Percentiles rank a stretch among this genome's conserved stretches.
Conservation (phyloP, 2,797 vertebrate genomes). For the Parauchenoglanis ngamensis region DNA sequence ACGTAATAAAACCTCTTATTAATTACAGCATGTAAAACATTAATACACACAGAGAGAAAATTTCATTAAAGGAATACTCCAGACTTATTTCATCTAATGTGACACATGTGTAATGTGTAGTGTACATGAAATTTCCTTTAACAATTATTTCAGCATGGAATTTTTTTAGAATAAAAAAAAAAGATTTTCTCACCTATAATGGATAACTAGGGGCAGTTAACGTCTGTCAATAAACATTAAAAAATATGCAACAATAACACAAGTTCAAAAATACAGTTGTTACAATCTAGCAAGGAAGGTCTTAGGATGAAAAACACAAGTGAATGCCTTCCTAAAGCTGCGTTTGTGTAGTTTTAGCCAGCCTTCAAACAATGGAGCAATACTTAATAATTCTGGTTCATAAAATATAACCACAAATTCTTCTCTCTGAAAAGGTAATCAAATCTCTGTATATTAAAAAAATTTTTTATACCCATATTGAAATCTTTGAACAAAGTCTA, state of each 20-base stretch:
- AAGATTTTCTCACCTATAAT: not conserved
- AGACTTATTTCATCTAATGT: not conserved
- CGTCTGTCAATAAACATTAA: not conserved
- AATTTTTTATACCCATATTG: not conserved
- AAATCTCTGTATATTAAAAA: not conserved
- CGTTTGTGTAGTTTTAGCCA: not conserved
- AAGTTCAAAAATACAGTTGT: not conserved
- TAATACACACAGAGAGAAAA: slow-evolving; percentile 26
- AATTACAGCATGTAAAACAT: slow-evolving; percentile 45
- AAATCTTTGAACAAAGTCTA: not conserved
- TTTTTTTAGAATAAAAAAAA: not conserved
- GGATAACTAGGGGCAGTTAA: not conserved
- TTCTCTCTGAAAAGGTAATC: not conserved
- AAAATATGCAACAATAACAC: not conserved
- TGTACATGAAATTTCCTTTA: not conserved
- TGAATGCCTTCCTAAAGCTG: not conserved
- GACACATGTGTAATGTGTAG: not conserved
- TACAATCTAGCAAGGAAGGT: not conserved
- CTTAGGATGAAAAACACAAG: not conserved
- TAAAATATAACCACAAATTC: not conserved
- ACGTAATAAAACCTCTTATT: slow-evolving; percentile 31
- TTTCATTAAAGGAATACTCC: slow-evolving; percentile 21
- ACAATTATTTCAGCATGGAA: not conserved
- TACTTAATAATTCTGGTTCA: not conserved
- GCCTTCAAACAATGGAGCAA: not conserved